Conservation (phyloP, 1,140 invertebrate species). For the Drosophila carrolli region DNA sequence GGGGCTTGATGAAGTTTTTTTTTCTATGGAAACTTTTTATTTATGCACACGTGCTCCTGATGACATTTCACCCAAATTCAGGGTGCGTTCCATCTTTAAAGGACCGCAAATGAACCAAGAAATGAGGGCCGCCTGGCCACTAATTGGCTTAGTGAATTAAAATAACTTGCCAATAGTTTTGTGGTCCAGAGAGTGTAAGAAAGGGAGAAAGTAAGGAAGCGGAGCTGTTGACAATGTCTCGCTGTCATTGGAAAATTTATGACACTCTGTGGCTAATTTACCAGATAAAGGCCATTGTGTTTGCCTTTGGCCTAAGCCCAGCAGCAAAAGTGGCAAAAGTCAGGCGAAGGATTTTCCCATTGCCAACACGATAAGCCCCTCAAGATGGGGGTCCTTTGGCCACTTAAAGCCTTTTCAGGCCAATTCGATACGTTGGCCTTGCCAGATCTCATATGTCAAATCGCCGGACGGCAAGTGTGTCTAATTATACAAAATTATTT, state of each 20-base stretch:
- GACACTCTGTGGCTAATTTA: constrained; percentile 79
- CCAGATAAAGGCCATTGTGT: constrained; percentile 76
- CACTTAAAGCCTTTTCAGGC: constrained; percentile 11
- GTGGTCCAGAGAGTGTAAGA: constrained; percentile 33
- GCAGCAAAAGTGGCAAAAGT: constrained; percentile 48
- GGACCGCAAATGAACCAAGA: constrained; percentile 73
- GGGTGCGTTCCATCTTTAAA: constrained; percentile 21
- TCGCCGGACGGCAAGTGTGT: constrained; percentile 71
- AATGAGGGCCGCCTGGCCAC: constrained; percentile 53
- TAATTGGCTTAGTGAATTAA: constrained; percentile 82
- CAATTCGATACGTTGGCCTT: constrained; percentile 34
- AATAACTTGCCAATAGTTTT: constrained; percentile 81
- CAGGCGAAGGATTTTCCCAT: constrained; percentile 55
- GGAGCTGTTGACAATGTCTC: constrained; percentile 57
- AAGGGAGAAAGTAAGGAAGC: neutral
- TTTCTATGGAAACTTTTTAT: constrained; percentile 53
- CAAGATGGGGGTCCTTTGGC: constrained; percentile 22
- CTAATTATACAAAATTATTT: constrained; percentile 83
- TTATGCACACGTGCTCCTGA: constrained; percentile 71
- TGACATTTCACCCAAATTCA: constrained; percentile 38
- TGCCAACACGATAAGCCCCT: constrained; percentile 42
- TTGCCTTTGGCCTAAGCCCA: constrained; percentile 62
- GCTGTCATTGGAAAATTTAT: constrained; percentile 79
- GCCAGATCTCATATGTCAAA: constrained; percentile 65
- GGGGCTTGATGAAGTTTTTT: constrained; percentile 77